A percentile compares a stretch with the other conserved stretches of the same genome.
phyloP scores from a whole-genome alignment of 92 coral and sea anemone species.

The Galaxea fascicularis region DNA sequence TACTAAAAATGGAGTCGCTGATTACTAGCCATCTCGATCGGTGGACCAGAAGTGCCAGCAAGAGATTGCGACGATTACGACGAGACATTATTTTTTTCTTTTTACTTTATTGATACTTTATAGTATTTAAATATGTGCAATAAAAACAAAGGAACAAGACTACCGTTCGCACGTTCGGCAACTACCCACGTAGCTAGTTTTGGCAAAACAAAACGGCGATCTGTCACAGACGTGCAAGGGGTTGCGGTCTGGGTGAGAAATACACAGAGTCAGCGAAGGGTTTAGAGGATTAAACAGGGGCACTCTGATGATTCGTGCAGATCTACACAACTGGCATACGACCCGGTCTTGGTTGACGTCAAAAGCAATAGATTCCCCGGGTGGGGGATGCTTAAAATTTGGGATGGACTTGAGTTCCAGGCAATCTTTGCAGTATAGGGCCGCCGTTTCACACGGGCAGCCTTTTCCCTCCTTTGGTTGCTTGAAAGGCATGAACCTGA shows the following conservation, averaged over 20 bases:
- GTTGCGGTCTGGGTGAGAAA: background rate
- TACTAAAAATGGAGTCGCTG: background rate
- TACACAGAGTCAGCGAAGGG: background rate
- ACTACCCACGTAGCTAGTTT: background rate
- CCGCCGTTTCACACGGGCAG: too few species aligned
- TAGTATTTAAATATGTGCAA: background rate
- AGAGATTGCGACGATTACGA: background rate
- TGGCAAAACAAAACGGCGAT: background rate
- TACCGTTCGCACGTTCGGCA: background rate
- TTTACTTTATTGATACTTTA: background rate
- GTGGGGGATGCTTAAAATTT: too few species aligned
- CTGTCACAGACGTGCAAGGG: slow-evolving; percentile 8
- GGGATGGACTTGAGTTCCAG: too few species aligned
- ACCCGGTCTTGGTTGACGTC: too few species aligned
- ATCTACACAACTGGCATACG: too few species aligned
- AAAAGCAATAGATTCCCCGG: too few species aligned
- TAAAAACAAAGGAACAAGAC: background rate
- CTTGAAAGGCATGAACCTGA: too few species aligned
- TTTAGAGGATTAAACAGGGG: background rate
- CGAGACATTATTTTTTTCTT: background rate
- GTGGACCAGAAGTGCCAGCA: background rate
- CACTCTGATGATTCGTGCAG: too few species aligned
- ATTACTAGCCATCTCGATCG: background rate
- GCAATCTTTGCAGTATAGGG: too few species aligned
- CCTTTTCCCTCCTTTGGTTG: too few species aligned